Base-by-base conservation (phyloP, 2,888 invertebrate genomes). In the Noctua janthe region DNA sequence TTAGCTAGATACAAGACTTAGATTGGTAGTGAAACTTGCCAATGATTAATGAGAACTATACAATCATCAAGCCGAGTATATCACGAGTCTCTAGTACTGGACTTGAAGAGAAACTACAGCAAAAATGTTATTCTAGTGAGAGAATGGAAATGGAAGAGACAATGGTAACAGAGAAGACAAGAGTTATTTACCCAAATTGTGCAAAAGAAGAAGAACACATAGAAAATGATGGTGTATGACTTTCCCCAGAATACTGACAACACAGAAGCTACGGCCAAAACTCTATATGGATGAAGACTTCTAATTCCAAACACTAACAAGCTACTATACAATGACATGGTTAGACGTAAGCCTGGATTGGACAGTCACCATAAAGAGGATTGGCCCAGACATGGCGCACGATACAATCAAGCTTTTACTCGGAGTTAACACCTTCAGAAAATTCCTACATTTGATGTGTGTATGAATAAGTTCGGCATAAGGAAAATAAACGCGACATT, bases 241-340 rank as follows among this genome's bases (percentile, higher is more conserved):
- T 74, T 73, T 43, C 56, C 67, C 76, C 43, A 81, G 75, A 70
- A 78, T 81, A 81, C 85, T 77, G 59, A 94, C 92, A 91, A 92
- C 91, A 94, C 93, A 93, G 71, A 94, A 94, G 94, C 94, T 91
- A 92, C 93, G 96, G 97, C 97, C 97, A 97, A 97, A 94, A 95
- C 97, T 97, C 97, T 95, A 80, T 94, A 97, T 95, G 96, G 94
- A 92, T 90, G 85, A 87, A 82, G 76, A 89, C 79, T 89, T 88
- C 51, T 54, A 77, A 84, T 78, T 84, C 80, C 71, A 82, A 77
- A 83, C 72, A 81, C 82, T 49, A 84, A 74, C 64, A 76, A 85
- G 15, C 47, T 66, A 62, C 72, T 51, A 76, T 69, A 74, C 51
- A 73, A n/a, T 62, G 71, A 76, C 71, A 75, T 67, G 56, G 66